A percentile compares a stretch with the other conserved stretches of the same genome.
Conservation (phyloP, 2,797 vertebrate species). For the Picus viridis region DNA sequence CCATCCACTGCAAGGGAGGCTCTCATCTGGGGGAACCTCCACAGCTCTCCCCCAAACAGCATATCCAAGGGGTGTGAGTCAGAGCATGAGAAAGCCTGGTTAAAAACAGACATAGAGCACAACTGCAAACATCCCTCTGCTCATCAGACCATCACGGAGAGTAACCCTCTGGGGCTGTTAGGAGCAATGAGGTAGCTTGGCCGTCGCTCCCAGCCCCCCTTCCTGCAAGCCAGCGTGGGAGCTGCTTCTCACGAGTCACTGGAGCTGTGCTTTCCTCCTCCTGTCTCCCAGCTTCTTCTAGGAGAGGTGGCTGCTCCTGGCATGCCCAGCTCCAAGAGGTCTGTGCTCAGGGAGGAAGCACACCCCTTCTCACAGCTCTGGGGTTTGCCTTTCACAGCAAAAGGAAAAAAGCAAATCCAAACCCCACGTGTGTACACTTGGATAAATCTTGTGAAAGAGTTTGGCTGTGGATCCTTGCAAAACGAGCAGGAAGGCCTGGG, state of each 20-base stretch:
- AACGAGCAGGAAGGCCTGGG: background rate
- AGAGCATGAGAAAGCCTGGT: background rate
- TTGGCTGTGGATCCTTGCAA: background rate
- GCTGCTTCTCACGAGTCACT: background rate
- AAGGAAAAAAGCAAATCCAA: background rate
- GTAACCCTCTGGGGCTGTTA: background rate
- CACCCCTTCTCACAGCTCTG: background rate
- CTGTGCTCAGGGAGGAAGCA: background rate
- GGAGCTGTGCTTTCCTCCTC: background rate
- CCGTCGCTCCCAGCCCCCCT: rapidly evolving
- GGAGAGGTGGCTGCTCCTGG: background rate
- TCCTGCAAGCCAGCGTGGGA: background rate
- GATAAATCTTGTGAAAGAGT: background rate
- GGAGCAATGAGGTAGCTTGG: background rate
- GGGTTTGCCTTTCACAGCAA: background rate
- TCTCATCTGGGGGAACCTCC: background rate
- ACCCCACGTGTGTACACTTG: background rate
- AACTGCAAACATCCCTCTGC: rapidly evolving
- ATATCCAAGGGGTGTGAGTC: background rate
- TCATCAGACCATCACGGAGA: background rate
- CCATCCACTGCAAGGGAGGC: rapidly evolving
- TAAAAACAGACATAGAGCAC: background rate
- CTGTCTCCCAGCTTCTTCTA: background rate
- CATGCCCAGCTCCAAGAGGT: rapidly evolving
- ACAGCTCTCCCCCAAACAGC: background rate